phyloP scores from a whole-genome alignment of 1,140 invertebrate species.

The Leptinotarsa lineolata region DNA sequence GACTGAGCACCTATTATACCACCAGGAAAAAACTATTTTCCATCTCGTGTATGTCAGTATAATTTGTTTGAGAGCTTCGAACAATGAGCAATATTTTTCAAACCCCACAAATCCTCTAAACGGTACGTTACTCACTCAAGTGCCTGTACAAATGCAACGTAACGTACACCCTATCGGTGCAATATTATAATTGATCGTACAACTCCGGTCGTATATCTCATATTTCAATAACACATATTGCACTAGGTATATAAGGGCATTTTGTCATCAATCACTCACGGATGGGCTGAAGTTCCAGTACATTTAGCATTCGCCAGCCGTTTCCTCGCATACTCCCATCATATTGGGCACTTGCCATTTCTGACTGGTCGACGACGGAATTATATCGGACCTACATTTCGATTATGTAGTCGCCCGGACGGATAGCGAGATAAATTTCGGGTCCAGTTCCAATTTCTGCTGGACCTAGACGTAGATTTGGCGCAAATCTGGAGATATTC shows the following conservation, averaged over 20 bases:
- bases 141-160: constrained; percentile 11
- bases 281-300: constrained; percentile 56
- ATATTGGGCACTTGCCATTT: constrained; percentile 46
- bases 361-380: constrained; percentile 22
- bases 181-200: constrained; percentile 47
- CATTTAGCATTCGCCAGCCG: constrained; percentile 54
- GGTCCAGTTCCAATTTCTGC: constrained; percentile 9
- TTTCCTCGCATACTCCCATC: constrained; percentile 46
- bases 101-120: not conserved
- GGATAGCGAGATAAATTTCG: not conserved
- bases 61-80: no score
- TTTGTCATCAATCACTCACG: constrained; percentile 56
- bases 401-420: not conserved
- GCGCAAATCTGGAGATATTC: no score
- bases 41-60: no score
- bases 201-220: constrained; percentile 44
- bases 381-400: constrained; percentile 12
- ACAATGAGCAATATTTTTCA: not conserved
- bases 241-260: constrained; percentile 53
- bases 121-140: constrained; percentile 18
- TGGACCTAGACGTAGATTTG: not conserved
- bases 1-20: no score
- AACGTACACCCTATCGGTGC: constrained; percentile 23
- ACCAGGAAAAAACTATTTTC: no score
- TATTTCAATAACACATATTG: constrained; percentile 57